Percentiles rank a stretch among this genome's conserved stretches.
Conservation (phyloP, 2,888 invertebrate genomes). For the Caenorhabditis uteleia region DNA sequence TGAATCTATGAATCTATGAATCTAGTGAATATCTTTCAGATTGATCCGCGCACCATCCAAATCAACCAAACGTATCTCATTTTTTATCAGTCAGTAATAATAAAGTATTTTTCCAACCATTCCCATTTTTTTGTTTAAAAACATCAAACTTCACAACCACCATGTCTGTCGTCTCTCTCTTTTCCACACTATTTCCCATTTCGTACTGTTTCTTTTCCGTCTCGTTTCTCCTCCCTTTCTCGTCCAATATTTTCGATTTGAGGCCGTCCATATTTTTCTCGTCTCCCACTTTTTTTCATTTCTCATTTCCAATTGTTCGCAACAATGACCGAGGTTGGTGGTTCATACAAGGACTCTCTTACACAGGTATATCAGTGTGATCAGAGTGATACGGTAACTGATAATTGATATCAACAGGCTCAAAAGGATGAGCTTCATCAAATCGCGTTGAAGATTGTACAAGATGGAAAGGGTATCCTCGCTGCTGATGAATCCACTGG, state of each 20-base stretch:
- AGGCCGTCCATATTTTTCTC: no score
- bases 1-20: no score
- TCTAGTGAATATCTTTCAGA: no score
- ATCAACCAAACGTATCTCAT: no score
- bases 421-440: conserved; percentile 52
- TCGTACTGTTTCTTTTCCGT: conserved; percentile 12
- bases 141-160: conserved; percentile 4
- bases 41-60: no score
- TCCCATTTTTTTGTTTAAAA: no score
- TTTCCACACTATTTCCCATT: conserved; percentile 5
- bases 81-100: no score
- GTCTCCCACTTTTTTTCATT: conserved; percentile 12
- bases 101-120: no score
- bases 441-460: conserved; percentile 55
- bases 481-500: conserved; percentile 65
- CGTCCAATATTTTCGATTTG: no score
- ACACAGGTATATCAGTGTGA: conserved; percentile 37
- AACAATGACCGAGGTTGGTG: conserved; percentile 65
- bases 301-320: conserved; percentile 30
- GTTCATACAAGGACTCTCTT: conserved; percentile 58
- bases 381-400: conserved; percentile 2
- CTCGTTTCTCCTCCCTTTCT: conserved; percentile 4
- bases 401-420: conserved; percentile 16
- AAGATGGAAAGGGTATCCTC: conserved; percentile 61
- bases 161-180: conserved; percentile 4